Percentiles rank a stretch among this genome's conserved stretches.
Conservation (phyloP, 1,140 invertebrate species). For the Drosophila eugracilis region DNA sequence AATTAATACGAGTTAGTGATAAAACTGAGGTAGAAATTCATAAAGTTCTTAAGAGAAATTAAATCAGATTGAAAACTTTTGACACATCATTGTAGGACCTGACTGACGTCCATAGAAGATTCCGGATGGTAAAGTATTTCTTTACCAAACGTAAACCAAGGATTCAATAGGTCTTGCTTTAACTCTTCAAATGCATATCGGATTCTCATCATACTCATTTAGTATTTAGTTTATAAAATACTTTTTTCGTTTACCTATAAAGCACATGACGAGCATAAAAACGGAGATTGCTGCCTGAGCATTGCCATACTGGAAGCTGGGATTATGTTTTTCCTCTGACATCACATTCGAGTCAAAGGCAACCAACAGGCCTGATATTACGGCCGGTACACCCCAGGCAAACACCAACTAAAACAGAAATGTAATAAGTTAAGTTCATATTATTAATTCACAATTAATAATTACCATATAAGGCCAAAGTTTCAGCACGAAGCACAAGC, state of each 20-base stretch:
- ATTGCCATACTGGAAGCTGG: conserved; percentile 92
- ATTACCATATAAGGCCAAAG: conserved; percentile 87
- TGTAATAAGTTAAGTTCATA: neutral
- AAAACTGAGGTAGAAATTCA: conserved; percentile 6
- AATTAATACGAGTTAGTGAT: conserved; percentile 38
- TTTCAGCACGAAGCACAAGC: conserved; percentile 91
- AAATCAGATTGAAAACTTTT: conserved; percentile 83
- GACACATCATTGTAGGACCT: conserved; percentile 83
- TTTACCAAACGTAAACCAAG: neutral
- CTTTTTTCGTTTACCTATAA: conserved; percentile 86
- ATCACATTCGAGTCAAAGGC: conserved; percentile 85
- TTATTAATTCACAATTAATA: no score
- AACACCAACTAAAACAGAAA: conserved; percentile 87
- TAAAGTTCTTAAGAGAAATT: neutral
- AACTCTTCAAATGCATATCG: conserved; percentile 56
- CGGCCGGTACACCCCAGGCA: conserved; percentile 89
- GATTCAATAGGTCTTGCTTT: conserved; percentile 3
- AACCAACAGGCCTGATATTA: conserved; percentile 86
- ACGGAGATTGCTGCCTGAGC: conserved; percentile 89
- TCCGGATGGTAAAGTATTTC: neutral
- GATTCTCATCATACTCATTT: conserved; percentile 52
- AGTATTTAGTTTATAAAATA: neutral
- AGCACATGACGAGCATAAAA: conserved; percentile 88
- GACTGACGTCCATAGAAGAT: neutral
- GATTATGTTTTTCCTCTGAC: conserved; percentile 87